Evolutionary conservation across 2,113 vertebrate genomes (phyloP), one percentile per base, ranked within the genome.

Genomic region (Lycaon pictus): DNA sequence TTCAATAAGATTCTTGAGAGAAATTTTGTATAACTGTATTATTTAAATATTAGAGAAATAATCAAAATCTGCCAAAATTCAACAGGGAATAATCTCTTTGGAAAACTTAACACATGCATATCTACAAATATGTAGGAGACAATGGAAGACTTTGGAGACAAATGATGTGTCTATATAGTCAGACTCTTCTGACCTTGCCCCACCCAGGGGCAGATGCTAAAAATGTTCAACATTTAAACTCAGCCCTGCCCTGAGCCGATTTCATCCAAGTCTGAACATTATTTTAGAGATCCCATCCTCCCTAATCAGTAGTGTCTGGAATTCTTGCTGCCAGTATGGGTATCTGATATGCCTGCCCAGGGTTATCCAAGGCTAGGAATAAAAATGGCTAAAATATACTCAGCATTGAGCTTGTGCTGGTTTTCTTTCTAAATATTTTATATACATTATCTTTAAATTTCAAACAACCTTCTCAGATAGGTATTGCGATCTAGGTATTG

Each of bases 31-130:
- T 87, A 72, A 60, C 32, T 92, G 63, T 29, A 72, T 83, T 94
- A 95, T 25, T 96, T 90, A 93, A 92, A 88, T 90, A 60, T 90
- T 83, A 87, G 87, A 43, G 63, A 96, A 97, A 88, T 79, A 43
- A 87, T 89, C 83, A 92, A 51, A 83, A 94, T 95, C 63, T 80
- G 25, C 55, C 90, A 88, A 91, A 94, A 97, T 95, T 74, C 63
- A 88, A 94, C 81, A 87, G 16, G 19, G 56, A 93, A 76, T 74
- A 53, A 93, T 93, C 29, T 93, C 63, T 69, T 94, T 88, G 72
- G 63, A 96, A 96, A 97, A 84, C 11, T n/a, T 56, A 95, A 20
- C 29, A 82, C 17, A 76, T 27, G 69, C 35, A 43, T 88, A 84
- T 87, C 74, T 84, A 58, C 53, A 97, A 65, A 86, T 81, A 84